A percentile compares a stretch with the other conserved stretches of the same genome.
These are phyloP conservation scores for Peucedramus taeniatus DNA, from an alignment of 2,113 vertebrate genomes.

Conservation along the genomic window DNA sequence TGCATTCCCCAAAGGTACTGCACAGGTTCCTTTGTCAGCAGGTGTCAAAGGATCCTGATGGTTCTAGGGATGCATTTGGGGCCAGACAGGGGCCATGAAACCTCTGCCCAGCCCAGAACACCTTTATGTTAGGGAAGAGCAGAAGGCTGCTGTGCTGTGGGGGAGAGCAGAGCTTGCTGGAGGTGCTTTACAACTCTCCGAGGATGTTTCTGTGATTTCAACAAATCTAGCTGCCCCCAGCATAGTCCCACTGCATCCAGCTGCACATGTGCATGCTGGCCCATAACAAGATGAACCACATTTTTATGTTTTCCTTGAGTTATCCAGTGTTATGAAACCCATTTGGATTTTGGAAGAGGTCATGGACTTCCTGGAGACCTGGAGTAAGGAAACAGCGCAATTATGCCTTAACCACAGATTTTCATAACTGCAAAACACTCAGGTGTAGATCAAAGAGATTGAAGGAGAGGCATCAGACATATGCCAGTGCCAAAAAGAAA, in stretches of 20 bases:
- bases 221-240: background rate
- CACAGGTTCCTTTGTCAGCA: background rate
- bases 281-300: background rate
- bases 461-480: background rate
- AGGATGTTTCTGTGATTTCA: background rate
- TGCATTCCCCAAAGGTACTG: rapidly evolving
- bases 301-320: background rate
- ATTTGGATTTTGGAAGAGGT: background rate
- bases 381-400: background rate
- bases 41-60: background rate
- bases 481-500: background rate
- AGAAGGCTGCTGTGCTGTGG: background rate
- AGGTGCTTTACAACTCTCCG: background rate
- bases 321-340: background rate
- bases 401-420: background rate
- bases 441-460: background rate
- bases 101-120: background rate
- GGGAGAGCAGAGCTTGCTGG: background rate
- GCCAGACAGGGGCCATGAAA: background rate
- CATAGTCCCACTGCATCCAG: background rate
- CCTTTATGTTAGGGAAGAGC: background rate
- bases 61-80: background rate
- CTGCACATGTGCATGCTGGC: background rate
- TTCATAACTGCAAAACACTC: background rate
- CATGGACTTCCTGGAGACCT: background rate